Evolutionary conservation across 2,888 invertebrate species (phyloP).

Genomic region (Eupeodes latifasciatus): DNA sequence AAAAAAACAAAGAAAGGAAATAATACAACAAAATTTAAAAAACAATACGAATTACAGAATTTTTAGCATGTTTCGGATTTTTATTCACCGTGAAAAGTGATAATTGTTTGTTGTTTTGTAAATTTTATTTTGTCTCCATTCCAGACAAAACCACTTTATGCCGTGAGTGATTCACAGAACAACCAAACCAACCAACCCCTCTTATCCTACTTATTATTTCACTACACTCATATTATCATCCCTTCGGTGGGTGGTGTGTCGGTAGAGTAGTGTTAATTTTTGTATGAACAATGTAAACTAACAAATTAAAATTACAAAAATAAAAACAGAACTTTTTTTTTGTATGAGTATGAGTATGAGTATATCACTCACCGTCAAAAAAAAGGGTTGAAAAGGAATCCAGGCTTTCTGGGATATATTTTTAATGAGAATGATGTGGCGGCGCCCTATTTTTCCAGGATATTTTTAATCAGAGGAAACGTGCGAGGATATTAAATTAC

Average conservation of each 20-base stretch:
- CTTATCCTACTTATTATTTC: not conserved
- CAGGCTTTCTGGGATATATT: not conserved
- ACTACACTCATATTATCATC: too few species aligned
- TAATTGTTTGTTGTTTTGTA: slow-evolving; percentile 17
- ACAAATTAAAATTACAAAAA: slow-evolving; percentile 67
- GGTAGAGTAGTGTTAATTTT: slow-evolving; percentile 27
- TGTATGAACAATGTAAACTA: slow-evolving; percentile 61
- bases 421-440: too few species aligned
- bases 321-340: slow-evolving; percentile 10
- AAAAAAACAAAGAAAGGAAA: slow-evolving; percentile 3
- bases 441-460: not conserved
- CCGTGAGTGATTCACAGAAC: slow-evolving; percentile 37
- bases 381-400: not conserved
- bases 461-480: slow-evolving; percentile 69
- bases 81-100: slow-evolving; percentile 51
- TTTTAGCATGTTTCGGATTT: slow-evolving; percentile 37
- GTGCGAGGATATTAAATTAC: slow-evolving; percentile 76
- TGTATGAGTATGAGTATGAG: not conserved
- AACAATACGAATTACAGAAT: slow-evolving; percentile 27
- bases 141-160: slow-evolving; percentile 17
- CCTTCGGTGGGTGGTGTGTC: not conserved
- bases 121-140: not conserved
- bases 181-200: not conserved
- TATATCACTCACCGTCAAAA: slow-evolving; percentile 13
- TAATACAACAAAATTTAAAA: slow-evolving; percentile 21